phyloP scores from a whole-genome alignment of 2,888 invertebrate species.

The Trichopoda pennipes region DNA sequence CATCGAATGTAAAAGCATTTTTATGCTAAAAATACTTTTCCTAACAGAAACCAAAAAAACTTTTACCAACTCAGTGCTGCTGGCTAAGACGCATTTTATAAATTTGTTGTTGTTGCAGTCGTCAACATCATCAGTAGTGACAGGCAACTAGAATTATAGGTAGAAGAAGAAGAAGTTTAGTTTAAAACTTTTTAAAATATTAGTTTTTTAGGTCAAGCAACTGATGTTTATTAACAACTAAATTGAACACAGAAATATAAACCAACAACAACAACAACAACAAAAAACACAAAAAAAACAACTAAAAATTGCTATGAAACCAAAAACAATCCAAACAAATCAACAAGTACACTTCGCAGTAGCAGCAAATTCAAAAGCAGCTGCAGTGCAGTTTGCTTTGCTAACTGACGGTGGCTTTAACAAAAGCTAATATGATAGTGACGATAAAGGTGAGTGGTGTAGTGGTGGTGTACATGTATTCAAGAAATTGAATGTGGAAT shows the following conservation, averaged over 20 bases:
- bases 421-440: not conserved
- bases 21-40: constrained; percentile 14
- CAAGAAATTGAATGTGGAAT: constrained; percentile 62
- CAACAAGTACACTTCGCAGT: constrained; percentile 6
- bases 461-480: not conserved
- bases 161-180: constrained; percentile 2
- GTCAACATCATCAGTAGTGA: not conserved
- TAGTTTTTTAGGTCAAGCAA: constrained; percentile 56
- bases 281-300: not conserved
- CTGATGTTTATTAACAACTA: constrained; percentile 15
- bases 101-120: constrained; percentile 4
- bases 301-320: not conserved
- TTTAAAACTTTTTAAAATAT: constrained; percentile 35
- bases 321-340: not conserved
- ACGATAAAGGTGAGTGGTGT: not conserved
- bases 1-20: not conserved
- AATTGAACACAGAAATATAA: not conserved
- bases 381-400: constrained; percentile 16
- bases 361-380: not conserved
- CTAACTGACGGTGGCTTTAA: not conserved
- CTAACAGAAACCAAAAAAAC: not conserved
- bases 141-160: not conserved
- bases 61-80: constrained; percentile 9
- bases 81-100: not conserved
- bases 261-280: too few relatives aligned